Evolutionary conservation across 1,140 invertebrate genomes (phyloP).

Genomic region (Ceratoteleas bidentatus): DNA sequence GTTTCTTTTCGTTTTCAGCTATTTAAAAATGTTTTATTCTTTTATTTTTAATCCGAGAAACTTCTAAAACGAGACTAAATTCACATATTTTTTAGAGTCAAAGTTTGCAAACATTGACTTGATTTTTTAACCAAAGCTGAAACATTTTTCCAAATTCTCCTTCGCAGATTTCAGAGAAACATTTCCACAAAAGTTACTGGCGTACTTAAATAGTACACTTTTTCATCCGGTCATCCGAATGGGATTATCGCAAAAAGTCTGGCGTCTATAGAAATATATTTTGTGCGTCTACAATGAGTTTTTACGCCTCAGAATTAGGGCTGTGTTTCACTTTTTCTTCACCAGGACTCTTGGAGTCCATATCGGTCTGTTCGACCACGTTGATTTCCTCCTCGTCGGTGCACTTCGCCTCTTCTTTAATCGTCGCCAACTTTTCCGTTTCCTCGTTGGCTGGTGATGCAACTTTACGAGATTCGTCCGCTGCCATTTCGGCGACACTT

Average conservation of each 20-base stretch:
- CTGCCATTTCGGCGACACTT: slow-evolving; percentile 16
- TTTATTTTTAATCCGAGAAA: no score
- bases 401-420: slow-evolving; percentile 56
- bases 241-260: slow-evolving; percentile 10
- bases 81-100: no score
- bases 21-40: no score
- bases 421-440: slow-evolving; percentile 3
- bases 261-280: slow-evolving; percentile 9
- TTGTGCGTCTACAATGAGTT: background rate
- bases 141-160: no score
- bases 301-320: no score
- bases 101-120: no score
- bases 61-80: no score
- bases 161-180: no score
- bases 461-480: slow-evolving; percentile 16
- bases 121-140: no score
- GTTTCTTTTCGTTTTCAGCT: no score
- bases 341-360: slow-evolving; percentile 6
- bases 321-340: slow-evolving; percentile 7
- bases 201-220: slow-evolving; percentile 3
- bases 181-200: background rate
- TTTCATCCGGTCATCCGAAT: slow-evolving; percentile 12
- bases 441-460: slow-evolving; percentile 16
- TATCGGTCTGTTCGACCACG: slow-evolving; percentile 33
- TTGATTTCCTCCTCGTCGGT: slow-evolving; percentile 59